Conservation (phyloP, 1,140 invertebrate species). For the Zophobas atratus region DNA sequence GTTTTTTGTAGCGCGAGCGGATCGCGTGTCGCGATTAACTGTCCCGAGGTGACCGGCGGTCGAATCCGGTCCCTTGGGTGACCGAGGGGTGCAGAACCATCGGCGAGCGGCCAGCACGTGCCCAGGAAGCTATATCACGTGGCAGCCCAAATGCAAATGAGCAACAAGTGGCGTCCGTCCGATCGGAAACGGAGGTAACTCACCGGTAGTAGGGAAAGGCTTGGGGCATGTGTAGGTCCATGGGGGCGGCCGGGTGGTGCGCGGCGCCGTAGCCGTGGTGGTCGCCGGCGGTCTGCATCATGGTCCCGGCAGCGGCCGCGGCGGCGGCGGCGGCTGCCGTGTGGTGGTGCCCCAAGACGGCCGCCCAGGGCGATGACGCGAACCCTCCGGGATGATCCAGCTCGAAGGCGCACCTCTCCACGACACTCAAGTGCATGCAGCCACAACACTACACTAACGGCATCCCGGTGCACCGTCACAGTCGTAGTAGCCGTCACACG, state of each 20-base stretch:
- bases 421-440: conserved; percentile 71
- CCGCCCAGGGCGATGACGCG: conserved; percentile 79
- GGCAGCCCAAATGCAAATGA: conserved; percentile 62
- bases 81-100: conserved; percentile 17
- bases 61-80: conserved; percentile 12
- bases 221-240: conserved; percentile 90
- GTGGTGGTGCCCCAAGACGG: conserved; percentile 77
- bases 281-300: conserved; percentile 70
- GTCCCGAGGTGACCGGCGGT: conserved; percentile 1
- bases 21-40: not conserved
- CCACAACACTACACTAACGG: conserved; percentile 61
- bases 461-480: conserved; percentile 8
- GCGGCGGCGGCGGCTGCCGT: conserved; percentile 69
- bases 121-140: conserved; percentile 63
- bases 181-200: conserved; percentile 61
- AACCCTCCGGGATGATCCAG: conserved; percentile 82
- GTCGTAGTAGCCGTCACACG: conserved; percentile 45
- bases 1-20: not conserved
- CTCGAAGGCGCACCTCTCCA: conserved; percentile 62
- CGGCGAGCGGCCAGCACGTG: conserved; percentile 57
- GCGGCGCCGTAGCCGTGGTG: conserved; percentile 68
- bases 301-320: conserved; percentile 75
- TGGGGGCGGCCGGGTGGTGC: conserved; percentile 79
- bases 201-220: conserved; percentile 92
- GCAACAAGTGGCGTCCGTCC: conserved; percentile 62